A percentile compares a stretch with the other conserved stretches of the same genome.
Evolutionary conservation across 1,140 invertebrate genomes (phyloP).

Genomic region (Sycobia sp.): DNA sequence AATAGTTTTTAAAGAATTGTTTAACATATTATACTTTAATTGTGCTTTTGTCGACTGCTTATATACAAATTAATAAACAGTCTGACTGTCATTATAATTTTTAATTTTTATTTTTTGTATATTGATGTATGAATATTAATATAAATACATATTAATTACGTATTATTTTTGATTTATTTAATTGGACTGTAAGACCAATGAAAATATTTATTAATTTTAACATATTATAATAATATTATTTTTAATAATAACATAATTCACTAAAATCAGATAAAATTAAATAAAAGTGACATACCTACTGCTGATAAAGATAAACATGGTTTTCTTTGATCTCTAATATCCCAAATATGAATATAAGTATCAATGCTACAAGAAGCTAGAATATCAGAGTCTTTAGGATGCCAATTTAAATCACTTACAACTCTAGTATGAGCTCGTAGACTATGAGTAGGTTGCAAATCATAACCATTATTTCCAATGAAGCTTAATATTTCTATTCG

Average conservation of each 20-base stretch:
- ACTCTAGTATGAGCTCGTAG: constrained; percentile 85
- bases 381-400: constrained; percentile 84
- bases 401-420: constrained; percentile 93
- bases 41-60: too few relatives aligned
- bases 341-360: constrained; percentile 93
- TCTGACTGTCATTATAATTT: too few relatives aligned
- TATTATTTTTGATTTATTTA: too few relatives aligned
- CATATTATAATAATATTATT: too few relatives aligned
- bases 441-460: constrained; percentile 73
- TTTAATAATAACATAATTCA: neutral
- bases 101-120: too few relatives aligned
- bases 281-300: constrained; percentile 73
- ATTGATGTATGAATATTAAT: too few relatives aligned
- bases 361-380: constrained; percentile 93
- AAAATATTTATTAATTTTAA: too few relatives aligned
- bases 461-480: constrained; percentile 62
- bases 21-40: neutral
- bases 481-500: constrained; percentile 82
- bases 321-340: constrained; percentile 82
- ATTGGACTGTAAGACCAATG: too few relatives aligned
- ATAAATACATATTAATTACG: too few relatives aligned
- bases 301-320: constrained; percentile 81
- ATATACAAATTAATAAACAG: too few relatives aligned
- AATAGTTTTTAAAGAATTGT: neutral
- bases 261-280: too few relatives aligned